Base-by-base conservation (phyloP, 2,888 invertebrate species). In the Fragum whitleyi region DNA sequence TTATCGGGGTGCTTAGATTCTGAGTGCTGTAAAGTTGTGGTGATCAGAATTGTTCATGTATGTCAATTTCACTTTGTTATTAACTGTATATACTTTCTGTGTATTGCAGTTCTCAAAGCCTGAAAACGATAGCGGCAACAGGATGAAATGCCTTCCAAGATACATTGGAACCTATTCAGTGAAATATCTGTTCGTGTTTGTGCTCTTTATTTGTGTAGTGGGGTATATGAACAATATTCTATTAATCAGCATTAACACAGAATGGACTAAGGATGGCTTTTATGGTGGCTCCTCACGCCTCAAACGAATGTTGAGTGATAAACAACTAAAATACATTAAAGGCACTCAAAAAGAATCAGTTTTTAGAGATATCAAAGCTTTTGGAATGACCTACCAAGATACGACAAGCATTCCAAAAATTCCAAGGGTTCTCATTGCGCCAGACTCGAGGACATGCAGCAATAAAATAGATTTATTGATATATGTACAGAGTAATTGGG, bases 401-500 rank as follows among this genome's bases (percentile, higher is more conserved):
- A 61, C 19, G 29, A 9, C n/a, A 5, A 3, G 16, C 14, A 61
- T 61, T 29, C 61, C 61, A 32, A 32, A 32, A 32, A 32, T 32
- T 19, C 61, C 61, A 2, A 61, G 32, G n/a, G 28, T n/a, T 2
- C 11, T 65, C 2, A 65, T 65, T 26, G 26, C 42, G 9, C 65
- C 65, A 9, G 26, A 39, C 23, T 21, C 39, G 21, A 42, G 36
- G 26, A 42, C 55, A 39, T 84, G 84, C 62, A 68, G 51, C 14
- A 73, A 62, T 2, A 47, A 62, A 2, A 59, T 86, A 2, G 84
- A 86, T 65, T 70, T 89, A 6, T 69, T 89, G 11, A 79, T 88
- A 16, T 90, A 89, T 70, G 77, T 88, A 21, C 88, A 89, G n/a
- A 88, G 87, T 77, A 71, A 70, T 0, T 84, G 85, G 79, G 74